These are phyloP conservation scores for Callospermophilus lateralis DNA, from an alignment of 2,113 vertebrate genomes.

Conservation along the genomic window DNA sequence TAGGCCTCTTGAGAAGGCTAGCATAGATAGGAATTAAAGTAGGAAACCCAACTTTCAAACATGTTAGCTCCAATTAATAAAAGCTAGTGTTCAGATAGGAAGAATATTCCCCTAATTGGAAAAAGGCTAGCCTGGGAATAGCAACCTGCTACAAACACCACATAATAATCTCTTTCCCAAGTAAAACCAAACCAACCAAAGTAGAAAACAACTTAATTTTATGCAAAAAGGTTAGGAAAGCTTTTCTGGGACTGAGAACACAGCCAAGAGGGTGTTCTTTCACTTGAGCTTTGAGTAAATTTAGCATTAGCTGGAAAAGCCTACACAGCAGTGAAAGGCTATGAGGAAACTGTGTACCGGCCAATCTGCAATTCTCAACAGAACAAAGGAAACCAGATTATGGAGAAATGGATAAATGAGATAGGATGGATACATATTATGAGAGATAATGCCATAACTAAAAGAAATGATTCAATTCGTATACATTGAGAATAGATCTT, in stretches of 20 bases:
- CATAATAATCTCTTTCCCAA: constrained; percentile 49
- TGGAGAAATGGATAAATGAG: neutral
- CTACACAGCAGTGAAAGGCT: neutral
- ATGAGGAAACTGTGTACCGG: neutral
- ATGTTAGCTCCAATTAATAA: constrained; percentile 27
- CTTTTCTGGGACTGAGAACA: constrained; percentile 18
- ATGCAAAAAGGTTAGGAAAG: constrained; percentile 29
- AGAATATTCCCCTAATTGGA: constrained; percentile 52
- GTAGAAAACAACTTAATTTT: constrained; percentile 46
- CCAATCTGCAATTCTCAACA: neutral
- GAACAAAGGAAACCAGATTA: neutral
- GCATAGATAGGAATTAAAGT: constrained; percentile 27
- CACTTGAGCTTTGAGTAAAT: neutral
- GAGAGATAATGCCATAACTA: neutral
- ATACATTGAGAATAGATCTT: neutral
- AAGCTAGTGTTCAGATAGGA: constrained; percentile 3
- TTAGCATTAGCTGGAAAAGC: constrained; percentile 28
- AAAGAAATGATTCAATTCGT: neutral
- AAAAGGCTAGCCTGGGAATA: constrained; percentile 51
- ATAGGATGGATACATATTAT: neutral
- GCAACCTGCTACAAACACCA: constrained; percentile 11
- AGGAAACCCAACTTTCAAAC: constrained; percentile 45
- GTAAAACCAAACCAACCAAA: constrained; percentile 51
- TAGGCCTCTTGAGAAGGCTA: constrained; percentile 43
- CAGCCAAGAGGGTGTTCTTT: neutral